Percentiles rank a stretch among this genome's conserved stretches.
phyloP scores from a whole-genome alignment of 1,140 invertebrate species.

The Nylanderia fulva region DNA sequence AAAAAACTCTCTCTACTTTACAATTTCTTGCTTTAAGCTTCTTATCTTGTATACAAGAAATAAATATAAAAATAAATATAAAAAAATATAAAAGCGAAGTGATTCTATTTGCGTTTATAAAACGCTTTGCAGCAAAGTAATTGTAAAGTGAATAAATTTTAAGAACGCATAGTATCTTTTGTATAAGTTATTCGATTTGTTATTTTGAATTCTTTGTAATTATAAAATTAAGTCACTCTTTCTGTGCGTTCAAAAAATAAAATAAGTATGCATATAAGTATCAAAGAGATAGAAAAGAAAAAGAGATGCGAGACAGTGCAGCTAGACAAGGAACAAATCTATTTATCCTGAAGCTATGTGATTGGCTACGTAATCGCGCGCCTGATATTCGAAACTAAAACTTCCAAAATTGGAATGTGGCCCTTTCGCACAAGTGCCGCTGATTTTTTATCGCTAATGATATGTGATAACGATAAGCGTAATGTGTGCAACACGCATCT shows the following conservation, averaged over 20 bases:
- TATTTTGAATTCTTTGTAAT: too few relatives aligned
- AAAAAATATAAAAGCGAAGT: background rate
- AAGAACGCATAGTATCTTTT: background rate
- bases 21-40: background rate
- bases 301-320: background rate
- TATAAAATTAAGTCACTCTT: too few relatives aligned
- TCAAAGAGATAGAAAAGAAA: background rate
- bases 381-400: conserved; percentile 34
- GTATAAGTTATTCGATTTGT: too few relatives aligned
- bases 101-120: background rate
- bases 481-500: too few relatives aligned
- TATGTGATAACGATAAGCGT: background rate
- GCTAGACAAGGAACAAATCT: too few relatives aligned
- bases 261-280: too few relatives aligned
- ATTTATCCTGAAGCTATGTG: background rate
- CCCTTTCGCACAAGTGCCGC: background rate
- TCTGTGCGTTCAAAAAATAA: too few relatives aligned
- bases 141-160: background rate
- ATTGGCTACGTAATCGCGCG: conserved; percentile 28
- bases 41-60: background rate
- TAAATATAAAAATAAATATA: conserved; percentile 2
- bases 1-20: too few relatives aligned
- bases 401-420: background rate
- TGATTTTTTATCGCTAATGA: background rate
- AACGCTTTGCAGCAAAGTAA: background rate